Evolutionary conservation across 2,797 vertebrate species (phyloP).

Genomic region (Sebastolobus altivelis): DNA sequence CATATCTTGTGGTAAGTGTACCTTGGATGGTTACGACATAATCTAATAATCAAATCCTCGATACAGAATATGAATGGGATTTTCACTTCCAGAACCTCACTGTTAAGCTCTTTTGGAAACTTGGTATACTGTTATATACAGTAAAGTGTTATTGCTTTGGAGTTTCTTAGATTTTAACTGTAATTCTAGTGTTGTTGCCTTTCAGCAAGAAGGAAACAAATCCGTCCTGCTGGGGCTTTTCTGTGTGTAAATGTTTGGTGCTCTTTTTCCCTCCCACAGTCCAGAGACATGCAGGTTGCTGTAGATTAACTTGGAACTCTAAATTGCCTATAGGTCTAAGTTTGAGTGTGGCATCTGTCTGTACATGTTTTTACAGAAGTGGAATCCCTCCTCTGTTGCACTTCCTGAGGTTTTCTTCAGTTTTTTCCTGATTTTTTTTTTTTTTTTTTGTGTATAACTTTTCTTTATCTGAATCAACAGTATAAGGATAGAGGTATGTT

Average conservation of each 20-base stretch:
- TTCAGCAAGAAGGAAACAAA: not conserved
- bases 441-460: not conserved
- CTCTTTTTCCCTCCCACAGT: not conserved
- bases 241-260: slow-evolving; percentile 2
- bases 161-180: not conserved
- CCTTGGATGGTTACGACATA: too few relatives aligned
- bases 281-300: not conserved
- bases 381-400: not conserved
- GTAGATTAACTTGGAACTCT: slow-evolving; percentile 11
- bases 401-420: not conserved
- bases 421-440: not conserved
- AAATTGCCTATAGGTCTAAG: not conserved
- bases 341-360: slow-evolving; percentile 1
- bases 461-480: not conserved
- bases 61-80: too few relatives aligned
- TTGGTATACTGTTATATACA: not conserved
- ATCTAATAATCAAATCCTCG: too few relatives aligned
- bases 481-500: not conserved
- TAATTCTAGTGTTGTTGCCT: not conserved
- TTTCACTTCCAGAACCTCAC: too few relatives aligned
- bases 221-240: not conserved
- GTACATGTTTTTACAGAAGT: not conserved
- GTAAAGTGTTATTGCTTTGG: too few relatives aligned
- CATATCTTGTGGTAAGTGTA: too few relatives aligned
- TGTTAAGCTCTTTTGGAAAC: not conserved